Base-by-base conservation (phyloP, 2,888 invertebrate genomes). In the Xestia rhomboidea region DNA sequence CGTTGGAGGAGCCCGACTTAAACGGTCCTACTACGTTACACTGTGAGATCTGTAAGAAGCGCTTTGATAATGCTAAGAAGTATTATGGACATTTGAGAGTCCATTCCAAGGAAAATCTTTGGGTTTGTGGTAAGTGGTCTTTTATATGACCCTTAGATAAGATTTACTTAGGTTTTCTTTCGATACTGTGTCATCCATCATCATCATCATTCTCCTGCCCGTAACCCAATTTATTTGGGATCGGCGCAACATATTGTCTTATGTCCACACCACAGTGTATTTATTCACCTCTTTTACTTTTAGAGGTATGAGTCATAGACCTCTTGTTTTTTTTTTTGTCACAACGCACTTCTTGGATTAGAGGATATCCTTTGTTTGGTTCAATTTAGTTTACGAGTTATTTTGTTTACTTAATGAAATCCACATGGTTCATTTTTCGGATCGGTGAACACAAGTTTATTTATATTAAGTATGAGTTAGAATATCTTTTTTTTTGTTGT, bases 81-180 rank as follows among this genome's bases (percentile, higher is more conserved):
- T 96, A 96, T 85, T 96, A 96, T 86, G 96, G 96, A 21, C 96
- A 96, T 89, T 87, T 96, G 74, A 90, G 96, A 79, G 95, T 96
- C 15, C 96, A 96, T 89, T 95, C 96, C 2, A 96, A 96, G 80
- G 95, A 96, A 78, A 95, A 95, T 87, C 91, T 94, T 67, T 96
- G 96, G 96, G 91, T 91, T 80, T 96, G 96, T 93, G 96, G 96
- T 96, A 78, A 88, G 93, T 88, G 60, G 8, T 64, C 15, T 8
- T 15, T 41, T 38, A n/a, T 41, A 24, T 54, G 30, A 30, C 8
- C 2, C 7, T 2, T 60, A 60, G 21, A 30, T 62, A 62, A 18
- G 15, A 27, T 27, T 15, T 5, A 13, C 7, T 5, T 41, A 41
- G 41, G n/a, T 15, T 77, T 54, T n/a, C 30, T 30, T 21, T 75